Evolutionary conservation across 2,888 invertebrate genomes (phyloP), one percentile per base, ranked within the genome.

Genomic region (Sphaeridia pumilis): DNA sequence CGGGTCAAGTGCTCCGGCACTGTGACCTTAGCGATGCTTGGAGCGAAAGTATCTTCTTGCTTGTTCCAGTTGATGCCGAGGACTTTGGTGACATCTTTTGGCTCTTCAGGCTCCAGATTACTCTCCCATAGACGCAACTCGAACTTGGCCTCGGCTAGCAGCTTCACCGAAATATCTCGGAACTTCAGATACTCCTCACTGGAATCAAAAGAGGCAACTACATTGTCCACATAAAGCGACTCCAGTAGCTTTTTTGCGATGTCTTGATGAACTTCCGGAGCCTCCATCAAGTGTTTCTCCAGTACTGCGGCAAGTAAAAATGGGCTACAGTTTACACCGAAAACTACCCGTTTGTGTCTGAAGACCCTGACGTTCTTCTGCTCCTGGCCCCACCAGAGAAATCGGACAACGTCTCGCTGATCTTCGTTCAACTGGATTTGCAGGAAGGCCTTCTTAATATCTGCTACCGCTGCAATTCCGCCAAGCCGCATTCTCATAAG

Each of bases 381-480:
- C 21, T 54, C 45, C 25, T 43, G 50, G 21, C 53, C 46, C 36
- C 50, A 56, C 64, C 65, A 65, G 4, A 68, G 53, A 54, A 67
- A 67, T 38, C 57, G 45, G 0, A 68, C 46, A 54, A 52, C 65
- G 46, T 67, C 55, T 42, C 68, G 47, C 43, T 69, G 67, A 5
- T 54, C 17, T 50, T 55, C 24, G 20, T 46, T 22, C 1, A 67
- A n/a, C 42, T 56, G 56, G 20, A 68, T 67, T 55, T 66, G 66
- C 20, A 67, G 52, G 54, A 68, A 69, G 1, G 67, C 68, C 46
- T 66, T 66, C 17, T 49, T 27, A 2, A 69, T 67, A 52, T 67
- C 66, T 4, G 66, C 47, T 4, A 59, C 51, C 1, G 64, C 58
- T 5, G 63, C 67, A 45, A 22, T 26, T 24, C 25, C 46, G 12